Conservation (phyloP, 2,113 vertebrate species). For the Crotalus helleri region DNA sequence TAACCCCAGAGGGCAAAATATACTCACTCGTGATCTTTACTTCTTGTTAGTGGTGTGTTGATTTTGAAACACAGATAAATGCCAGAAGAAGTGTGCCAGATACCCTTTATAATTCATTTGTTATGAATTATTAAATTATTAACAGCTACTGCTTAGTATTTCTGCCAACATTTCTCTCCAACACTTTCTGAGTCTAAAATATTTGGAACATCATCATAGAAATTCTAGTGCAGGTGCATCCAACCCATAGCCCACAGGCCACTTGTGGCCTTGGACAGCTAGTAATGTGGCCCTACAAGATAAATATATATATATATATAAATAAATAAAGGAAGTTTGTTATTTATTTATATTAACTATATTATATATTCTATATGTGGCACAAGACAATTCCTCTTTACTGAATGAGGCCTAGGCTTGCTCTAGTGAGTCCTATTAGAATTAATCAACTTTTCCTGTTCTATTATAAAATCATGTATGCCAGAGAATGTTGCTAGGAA, state of each 20-base stretch:
- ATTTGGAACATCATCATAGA: slow-evolving; percentile 6
- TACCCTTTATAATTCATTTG: slow-evolving; percentile 43
- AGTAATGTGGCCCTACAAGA: not conserved
- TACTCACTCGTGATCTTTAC: not conserved
- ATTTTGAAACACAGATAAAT: slow-evolving; percentile 24
- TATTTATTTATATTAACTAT: not conserved
- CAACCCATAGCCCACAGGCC: not conserved
- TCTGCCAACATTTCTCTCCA: slow-evolving; percentile 26
- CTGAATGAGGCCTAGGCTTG: not conserved
- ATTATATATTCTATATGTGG: not conserved
- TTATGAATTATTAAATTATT: slow-evolving; percentile 58
- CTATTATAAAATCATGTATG: slow-evolving; percentile 26
- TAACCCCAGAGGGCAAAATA: not conserved
- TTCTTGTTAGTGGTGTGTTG: slow-evolving; percentile 31
- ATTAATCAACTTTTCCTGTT: slow-evolving; percentile 36
- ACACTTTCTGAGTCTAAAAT: slow-evolving; percentile 21
- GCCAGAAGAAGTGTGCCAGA: slow-evolving; percentile 31
- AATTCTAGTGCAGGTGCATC: not conserved
- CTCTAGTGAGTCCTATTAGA: not conserved
- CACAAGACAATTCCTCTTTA: not conserved
- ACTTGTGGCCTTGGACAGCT: not conserved
- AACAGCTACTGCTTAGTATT: slow-evolving; percentile 12
- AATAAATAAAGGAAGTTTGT: not conserved
- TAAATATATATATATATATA: not conserved
- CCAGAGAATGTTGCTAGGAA: slow-evolving; percentile 22